phyloP scores from a whole-genome alignment of 2,888 invertebrate genomes.

The Drepana falcataria region DNA sequence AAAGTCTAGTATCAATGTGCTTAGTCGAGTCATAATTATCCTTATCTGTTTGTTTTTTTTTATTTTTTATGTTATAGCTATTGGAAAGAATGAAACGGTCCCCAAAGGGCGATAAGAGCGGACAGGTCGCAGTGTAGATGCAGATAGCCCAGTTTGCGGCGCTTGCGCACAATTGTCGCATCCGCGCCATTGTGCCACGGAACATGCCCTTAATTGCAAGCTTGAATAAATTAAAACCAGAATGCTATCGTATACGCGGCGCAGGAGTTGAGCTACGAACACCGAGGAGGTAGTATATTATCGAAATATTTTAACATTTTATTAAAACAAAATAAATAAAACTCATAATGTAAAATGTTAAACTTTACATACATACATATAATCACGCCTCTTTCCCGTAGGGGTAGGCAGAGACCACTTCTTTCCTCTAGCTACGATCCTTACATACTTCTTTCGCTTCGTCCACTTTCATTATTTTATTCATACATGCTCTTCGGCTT shows the following conservation, averaged over 20 bases:
- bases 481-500: no score
- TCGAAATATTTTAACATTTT: background rate
- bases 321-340: no score
- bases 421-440: no score
- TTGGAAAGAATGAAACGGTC: background rate
- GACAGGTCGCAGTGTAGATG: constrained; percentile 45
- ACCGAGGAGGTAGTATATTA: background rate
- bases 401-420: no score
- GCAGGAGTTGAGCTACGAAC: constrained; percentile 38
- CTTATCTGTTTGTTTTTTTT: background rate
- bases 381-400: no score
- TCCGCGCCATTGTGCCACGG: constrained; percentile 66
- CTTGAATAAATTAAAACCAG: constrained; percentile 73
- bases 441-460: no score
- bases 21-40: no score
- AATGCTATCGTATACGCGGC: constrained; percentile 56
- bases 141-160: constrained; percentile 67
- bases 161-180: constrained; percentile 62
- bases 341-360: no score
- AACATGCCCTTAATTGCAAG: constrained; percentile 73
- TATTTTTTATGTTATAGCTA: background rate
- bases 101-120: constrained; percentile 12
- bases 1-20: no score
- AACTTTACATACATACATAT: no score
- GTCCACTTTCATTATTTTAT: no score